Conservation (phyloP, 2,113 vertebrate genomes). For the Romanogobio albipinnatus region DNA sequence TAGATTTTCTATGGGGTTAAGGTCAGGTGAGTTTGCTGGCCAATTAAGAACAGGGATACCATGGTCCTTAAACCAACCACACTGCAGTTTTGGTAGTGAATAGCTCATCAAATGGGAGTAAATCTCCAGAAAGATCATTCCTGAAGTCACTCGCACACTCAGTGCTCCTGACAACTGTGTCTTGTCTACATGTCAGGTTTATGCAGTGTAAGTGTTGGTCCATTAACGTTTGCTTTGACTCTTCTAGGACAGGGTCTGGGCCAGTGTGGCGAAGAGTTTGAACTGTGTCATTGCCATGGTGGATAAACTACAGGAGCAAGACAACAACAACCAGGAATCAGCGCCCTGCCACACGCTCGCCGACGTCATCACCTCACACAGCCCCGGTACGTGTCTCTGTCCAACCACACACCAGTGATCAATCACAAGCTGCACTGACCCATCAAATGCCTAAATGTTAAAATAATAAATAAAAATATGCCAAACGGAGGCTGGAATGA, state of each 20-base stretch:
- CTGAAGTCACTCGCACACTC: no score
- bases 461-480: not conserved
- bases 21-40: no score
- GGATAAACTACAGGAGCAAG: conserved; percentile 88
- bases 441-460: not conserved
- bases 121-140: no score
- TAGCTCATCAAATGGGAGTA: no score
- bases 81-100: no score
- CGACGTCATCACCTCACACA: conserved; percentile 79
- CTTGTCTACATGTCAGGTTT: not conserved
- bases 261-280: conserved; percentile 91
- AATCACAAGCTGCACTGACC: not conserved
- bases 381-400: conserved; percentile 76
- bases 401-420: not conserved
- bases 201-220: not conserved
- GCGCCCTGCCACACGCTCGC: conserved; percentile 70
- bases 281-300: conserved; percentile 95
- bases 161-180: no score
- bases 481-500: not conserved
- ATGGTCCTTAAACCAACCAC: no score
- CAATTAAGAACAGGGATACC: no score
- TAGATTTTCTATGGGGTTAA: no score
- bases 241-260: conserved; percentile 96
- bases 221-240: conserved; percentile 60
- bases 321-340: conserved; percentile 65